Base-by-base conservation (phyloP, 2,888 invertebrate species). In the Athalia rosae region DNA sequence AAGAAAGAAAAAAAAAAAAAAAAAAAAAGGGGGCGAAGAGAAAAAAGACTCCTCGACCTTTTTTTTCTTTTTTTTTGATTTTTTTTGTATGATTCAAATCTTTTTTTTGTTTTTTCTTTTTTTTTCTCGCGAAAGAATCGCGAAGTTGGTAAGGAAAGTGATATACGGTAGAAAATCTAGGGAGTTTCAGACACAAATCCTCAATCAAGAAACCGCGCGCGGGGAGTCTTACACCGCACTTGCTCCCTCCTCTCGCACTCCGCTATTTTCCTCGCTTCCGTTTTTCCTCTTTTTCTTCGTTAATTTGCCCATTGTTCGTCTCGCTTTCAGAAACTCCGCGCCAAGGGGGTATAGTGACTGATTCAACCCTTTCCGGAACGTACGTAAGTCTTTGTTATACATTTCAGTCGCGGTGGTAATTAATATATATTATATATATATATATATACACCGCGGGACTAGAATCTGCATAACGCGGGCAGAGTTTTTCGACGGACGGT, bases 231-330 rank as follows among this genome's bases (percentile, higher is more conserved):
- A n/a, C 3, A 9, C 50, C 56, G 71, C 41, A 11, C 67, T 50
- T 50, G 50, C 8, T 8, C 8, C 62, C 53, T 11, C 41, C 71
- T 66, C 47, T 48, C 48, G 63, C 63, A 45, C n/a, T 9, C 45
- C 43, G 13, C 7, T 56, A 53, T n/a, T 56, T 69, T 8, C n/a
- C 58, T 15, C 43, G n/a, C 71, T 45, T 56, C 58, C 50, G n/a
- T 67, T 50, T 58, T 3, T 47, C n/a, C 3, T 8, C 58, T 4
- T 61, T 61, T 28, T 61, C 61, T 8, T 15, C 74, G 61, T 48
- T 74, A 74, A 74, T 74, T 74, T 61, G 47, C 47, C 62, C 74
- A 74, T 74, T 74, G 74, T 74, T 62, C 61, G 4, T 41, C 48
- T 45, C 48, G 61, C 13, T 50, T 53, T 28, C 50, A 28, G 9